Evolutionary conservation across 1,140 invertebrate species (phyloP).

Genomic region (Hyphantria cunea): DNA sequence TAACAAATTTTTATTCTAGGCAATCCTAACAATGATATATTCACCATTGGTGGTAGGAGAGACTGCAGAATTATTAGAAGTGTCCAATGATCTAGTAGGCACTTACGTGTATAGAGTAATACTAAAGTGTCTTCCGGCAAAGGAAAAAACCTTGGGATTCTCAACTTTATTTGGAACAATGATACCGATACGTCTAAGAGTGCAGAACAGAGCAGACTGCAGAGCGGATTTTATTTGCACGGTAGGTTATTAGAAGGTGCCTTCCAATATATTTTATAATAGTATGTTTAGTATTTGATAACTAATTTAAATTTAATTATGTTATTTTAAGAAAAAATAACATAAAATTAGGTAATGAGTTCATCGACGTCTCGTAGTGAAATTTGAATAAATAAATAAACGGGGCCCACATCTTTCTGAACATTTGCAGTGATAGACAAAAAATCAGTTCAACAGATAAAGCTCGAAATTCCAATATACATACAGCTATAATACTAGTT

Average conservation of each 20-base stretch:
- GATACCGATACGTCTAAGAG: conserved; percentile 55
- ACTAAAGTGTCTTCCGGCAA: conserved; percentile 65
- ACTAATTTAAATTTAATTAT: no score
- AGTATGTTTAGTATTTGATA: no score
- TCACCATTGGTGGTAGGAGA: conserved; percentile 66
- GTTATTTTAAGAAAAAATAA: no score
- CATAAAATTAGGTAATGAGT: no score
- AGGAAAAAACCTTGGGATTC: conserved; percentile 61
- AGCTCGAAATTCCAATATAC: no score
- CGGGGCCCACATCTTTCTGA: no score
- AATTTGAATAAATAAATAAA: no score
- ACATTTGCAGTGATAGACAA: no score
- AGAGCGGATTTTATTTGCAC: conserved; percentile 49
- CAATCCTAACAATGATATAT: conserved; percentile 52
- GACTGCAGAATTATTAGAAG: conserved; percentile 52
- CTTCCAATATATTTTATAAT: no score
- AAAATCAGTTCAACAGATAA: no score
- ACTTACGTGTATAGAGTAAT: conserved; percentile 57
- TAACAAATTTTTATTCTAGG: conserved; percentile 43
- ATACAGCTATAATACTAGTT: no score
- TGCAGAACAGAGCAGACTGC: conserved; percentile 60
- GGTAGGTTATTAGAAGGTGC: conserved; percentile 40
- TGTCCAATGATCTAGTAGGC: conserved; percentile 56
- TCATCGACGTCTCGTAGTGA: no score
- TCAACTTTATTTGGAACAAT: conserved; percentile 51